Conservation (phyloP, 2,797 vertebrate genomes). For the Eulemur albifrons region DNA sequence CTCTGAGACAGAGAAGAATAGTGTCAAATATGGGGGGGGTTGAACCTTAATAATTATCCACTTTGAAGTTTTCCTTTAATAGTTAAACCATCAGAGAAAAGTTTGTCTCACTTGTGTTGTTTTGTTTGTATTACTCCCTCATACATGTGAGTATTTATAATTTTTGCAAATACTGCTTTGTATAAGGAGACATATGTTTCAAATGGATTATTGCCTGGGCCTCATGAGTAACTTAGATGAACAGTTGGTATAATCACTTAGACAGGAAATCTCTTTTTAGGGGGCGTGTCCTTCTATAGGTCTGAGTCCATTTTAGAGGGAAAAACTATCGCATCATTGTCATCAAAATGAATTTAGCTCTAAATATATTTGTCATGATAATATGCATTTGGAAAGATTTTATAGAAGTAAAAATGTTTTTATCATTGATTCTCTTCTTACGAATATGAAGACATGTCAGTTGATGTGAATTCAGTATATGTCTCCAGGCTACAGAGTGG, state of each 20-base stretch:
- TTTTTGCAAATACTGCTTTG: neutral
- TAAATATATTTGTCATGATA: neutral
- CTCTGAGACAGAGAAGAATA: neutral
- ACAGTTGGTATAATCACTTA: neutral
- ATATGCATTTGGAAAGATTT: neutral
- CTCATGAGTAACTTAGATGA: neutral
- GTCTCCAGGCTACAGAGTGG: neutral
- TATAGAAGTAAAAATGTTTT: neutral
- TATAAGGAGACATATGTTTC: neutral
- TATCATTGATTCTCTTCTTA: neutral
- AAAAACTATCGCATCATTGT: neutral
- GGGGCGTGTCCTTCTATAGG: neutral
- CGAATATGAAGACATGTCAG: neutral
- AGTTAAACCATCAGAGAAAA: neutral
- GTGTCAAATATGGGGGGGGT: neutral
- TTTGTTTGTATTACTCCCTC: neutral
- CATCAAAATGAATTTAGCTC: neutral
- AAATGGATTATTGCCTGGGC: neutral
- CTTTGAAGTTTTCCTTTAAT: conserved; percentile 4
- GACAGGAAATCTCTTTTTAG: neutral
- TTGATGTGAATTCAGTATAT: neutral
- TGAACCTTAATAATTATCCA: neutral
- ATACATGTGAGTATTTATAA: neutral
- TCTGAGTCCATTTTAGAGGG: neutral
- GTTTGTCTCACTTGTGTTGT: neutral